A percentile compares a stretch with the other conserved stretches of the same genome.
Conservation (phyloP, 1,140 invertebrate genomes). For the Manduca sexta region DNA sequence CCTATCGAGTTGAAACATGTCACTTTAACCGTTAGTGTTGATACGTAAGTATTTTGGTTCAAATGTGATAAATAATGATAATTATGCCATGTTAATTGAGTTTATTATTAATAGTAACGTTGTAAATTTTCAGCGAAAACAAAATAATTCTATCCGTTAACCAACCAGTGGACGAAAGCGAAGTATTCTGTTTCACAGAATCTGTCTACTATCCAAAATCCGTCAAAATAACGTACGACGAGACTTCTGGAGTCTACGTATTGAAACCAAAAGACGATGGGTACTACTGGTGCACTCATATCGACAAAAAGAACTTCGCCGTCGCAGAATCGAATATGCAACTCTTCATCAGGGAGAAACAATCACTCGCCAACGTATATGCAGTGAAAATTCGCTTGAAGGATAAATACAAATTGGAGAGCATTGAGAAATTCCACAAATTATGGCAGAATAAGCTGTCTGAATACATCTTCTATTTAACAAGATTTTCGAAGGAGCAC, state of each 20-base stretch:
- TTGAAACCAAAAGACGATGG: conserved; percentile 46
- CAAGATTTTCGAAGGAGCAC: conserved; percentile 30
- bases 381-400: conserved; percentile 35
- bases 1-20: conserved; percentile 32
- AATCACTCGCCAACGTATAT: conserved; percentile 35
- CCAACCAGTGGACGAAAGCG: conserved; percentile 28
- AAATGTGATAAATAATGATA: too few species aligned
- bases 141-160: conserved; percentile 35
- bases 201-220: conserved; percentile 40
- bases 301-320: conserved; percentile 35
- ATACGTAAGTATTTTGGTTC: conserved; percentile 33
- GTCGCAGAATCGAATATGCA: conserved; percentile 46
- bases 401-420: conserved; percentile 26
- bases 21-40: conserved; percentile 30
- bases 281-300: conserved; percentile 63
- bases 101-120: too few species aligned
- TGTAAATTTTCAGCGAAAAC: conserved; percentile 38
- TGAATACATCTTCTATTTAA: conserved; percentile 46
- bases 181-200: conserved; percentile 60
- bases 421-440: conserved; percentile 25
- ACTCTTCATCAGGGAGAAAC: conserved; percentile 46
- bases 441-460: conserved; percentile 35
- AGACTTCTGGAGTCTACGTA: conserved; percentile 26
- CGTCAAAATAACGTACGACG: conserved; percentile 26
- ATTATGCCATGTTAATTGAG: too few species aligned